Conservation (phyloP, 1,140 invertebrate species). For the Leptinotarsa defecta region DNA sequence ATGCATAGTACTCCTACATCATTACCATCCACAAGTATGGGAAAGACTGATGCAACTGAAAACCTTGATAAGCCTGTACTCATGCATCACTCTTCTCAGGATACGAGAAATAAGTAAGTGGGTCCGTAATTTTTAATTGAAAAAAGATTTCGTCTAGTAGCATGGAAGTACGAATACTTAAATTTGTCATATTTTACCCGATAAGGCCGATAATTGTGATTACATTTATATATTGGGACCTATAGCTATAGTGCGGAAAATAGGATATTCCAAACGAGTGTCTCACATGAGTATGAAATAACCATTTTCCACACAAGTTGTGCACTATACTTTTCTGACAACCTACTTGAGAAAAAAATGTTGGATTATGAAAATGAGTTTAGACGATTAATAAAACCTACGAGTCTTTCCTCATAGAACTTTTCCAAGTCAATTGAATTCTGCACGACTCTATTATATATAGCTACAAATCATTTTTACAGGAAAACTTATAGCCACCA, state of each 20-base stretch:
- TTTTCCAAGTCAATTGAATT: too few species aligned
- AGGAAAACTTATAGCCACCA: neutral
- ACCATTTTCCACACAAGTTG: too few species aligned
- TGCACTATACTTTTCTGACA: too few species aligned
- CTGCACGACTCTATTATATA: too few species aligned
- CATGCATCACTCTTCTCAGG: neutral
- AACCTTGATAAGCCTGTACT: neutral
- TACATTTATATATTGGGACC: neutral
- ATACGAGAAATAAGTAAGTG: neutral
- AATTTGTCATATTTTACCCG: neutral
- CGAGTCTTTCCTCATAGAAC: too few species aligned
- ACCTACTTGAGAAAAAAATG: too few species aligned
- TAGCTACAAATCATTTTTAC: too few species aligned
- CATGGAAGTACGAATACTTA: neutral
- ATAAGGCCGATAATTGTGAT: neutral
- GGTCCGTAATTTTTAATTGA: neutral
- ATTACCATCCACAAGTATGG: conserved; percentile 1
- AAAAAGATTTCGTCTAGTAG: neutral
- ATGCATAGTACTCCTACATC: neutral
- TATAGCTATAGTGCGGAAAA: neutral
- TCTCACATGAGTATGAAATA: too few species aligned
- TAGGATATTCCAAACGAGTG: too few species aligned
- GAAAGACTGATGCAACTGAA: conserved; percentile 1
- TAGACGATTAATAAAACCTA: too few species aligned
- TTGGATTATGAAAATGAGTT: too few species aligned